Percentiles rank a stretch among this genome's conserved stretches.
These are phyloP conservation scores for Diadegma fenestrale DNA, from an alignment of 2,888 invertebrate species.

Conservation along the genomic window DNA sequence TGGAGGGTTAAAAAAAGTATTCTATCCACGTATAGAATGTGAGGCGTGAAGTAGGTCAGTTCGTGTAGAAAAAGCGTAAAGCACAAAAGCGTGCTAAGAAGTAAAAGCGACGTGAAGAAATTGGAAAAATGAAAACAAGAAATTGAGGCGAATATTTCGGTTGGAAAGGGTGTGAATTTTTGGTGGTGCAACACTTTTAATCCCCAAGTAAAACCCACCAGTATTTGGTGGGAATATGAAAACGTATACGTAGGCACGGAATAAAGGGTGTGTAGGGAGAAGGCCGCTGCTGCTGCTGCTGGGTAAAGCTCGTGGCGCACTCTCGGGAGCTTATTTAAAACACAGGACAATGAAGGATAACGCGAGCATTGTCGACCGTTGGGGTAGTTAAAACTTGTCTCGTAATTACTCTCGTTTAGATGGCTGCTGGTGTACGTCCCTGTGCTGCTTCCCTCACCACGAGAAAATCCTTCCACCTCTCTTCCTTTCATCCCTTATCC, in stretches of 20 bases:
- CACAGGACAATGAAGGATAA: slow-evolving; percentile 82
- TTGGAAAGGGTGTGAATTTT: background rate
- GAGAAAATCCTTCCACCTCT: background rate
- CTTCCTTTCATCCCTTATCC: slow-evolving; percentile 16
- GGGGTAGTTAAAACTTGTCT: slow-evolving; percentile 84
- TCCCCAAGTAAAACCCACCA: background rate
- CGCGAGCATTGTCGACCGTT: slow-evolving; percentile 80
- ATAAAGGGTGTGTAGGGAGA: background rate
- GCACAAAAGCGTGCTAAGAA: background rate
- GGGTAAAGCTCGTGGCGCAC: slow-evolving; percentile 69
- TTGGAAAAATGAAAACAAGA: background rate
- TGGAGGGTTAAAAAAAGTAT: background rate
- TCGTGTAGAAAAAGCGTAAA: background rate
- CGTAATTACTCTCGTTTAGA: slow-evolving; percentile 84
- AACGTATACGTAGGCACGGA: background rate
- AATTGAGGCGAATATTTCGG: background rate
- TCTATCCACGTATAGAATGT: slow-evolving; percentile 1
- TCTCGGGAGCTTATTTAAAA: slow-evolving; percentile 82
- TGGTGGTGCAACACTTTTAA: background rate
- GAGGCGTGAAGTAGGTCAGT: background rate
- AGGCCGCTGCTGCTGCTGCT: background rate
- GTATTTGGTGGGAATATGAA: background rate
- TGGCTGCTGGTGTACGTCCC: slow-evolving; percentile 55
- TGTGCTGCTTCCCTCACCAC: slow-evolving; percentile 4
- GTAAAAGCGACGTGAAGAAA: background rate